These are phyloP conservation scores for Sebastes vulpes DNA, from an alignment of 2,797 vertebrate species.

Conservation along the genomic window DNA sequence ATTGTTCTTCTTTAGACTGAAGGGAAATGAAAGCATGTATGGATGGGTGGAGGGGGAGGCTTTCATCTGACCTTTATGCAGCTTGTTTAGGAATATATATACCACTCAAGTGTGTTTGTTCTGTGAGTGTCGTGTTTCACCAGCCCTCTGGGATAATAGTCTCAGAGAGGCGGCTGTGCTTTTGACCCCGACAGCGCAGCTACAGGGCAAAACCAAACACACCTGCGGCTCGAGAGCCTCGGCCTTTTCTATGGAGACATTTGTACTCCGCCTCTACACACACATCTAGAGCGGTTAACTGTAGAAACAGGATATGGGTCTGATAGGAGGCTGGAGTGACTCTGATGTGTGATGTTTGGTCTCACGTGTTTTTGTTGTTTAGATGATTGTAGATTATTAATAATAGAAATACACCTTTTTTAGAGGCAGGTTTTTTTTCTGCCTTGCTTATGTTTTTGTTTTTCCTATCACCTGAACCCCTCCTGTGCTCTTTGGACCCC, in stretches of 20 bases:
- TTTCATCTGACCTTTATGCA: constrained; percentile 16
- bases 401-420: not conserved
- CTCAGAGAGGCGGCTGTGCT: constrained; percentile 52
- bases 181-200: constrained; percentile 66
- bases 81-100: constrained; percentile 44
- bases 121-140: constrained; percentile 60
- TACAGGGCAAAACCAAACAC: constrained; percentile 78
- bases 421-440: not conserved
- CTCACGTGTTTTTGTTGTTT: not conserved
- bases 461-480: not conserved
- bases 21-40: not conserved
- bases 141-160: constrained; percentile 62
- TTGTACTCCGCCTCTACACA: constrained; percentile 37
- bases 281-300: not conserved
- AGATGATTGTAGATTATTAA: not conserved
- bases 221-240: constrained; percentile 65
- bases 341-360: not conserved
- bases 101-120: constrained; percentile 63
- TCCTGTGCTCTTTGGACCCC: constrained; percentile 58
- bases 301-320: constrained; percentile 2
- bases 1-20: not conserved
- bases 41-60: not conserved
- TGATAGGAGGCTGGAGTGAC: not conserved
- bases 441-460: not conserved
- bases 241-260: constrained; percentile 35